Base-by-base conservation (phyloP, 2,797 vertebrate genomes). In the Sphaeramia orbicularis region DNA sequence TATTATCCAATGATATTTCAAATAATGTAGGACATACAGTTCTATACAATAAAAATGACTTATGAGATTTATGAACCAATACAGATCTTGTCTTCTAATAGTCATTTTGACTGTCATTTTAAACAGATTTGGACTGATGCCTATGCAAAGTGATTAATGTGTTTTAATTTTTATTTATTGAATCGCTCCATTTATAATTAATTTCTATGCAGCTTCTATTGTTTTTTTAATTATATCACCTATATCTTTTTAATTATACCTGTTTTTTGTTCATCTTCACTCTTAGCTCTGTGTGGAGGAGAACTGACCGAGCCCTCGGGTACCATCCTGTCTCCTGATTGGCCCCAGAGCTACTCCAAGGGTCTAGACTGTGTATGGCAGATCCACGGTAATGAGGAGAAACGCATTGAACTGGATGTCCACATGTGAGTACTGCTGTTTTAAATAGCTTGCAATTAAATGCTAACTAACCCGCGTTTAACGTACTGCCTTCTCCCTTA, bases 311-410 rank as follows among this genome's bases (percentile, higher is more conserved):
- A 96, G 45, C 72, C 95, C 0, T 86, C 92, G 0, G 96, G 96
- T 8, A 96, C 97, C 13, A 94, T 98, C 65, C 94, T 98, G 68
- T 97, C 96, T 78, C 96, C 96, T 4, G 96, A 97, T 76, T 98
- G 96, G 96, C 96, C 96, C 30, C 96, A 96, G 89, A 96, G 95
- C 84, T 98, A 97, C 63, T 94, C 95, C 66, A 96, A 96, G 19
- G 95, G 96, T 10, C 94, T 95, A 37, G 96, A 98, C 88, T 98
- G 96, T 19, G 92, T 97, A 18, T 98, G 96, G 96, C 95, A 95
- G 78, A 95, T 98, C 73, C 96, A 95, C 1, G 96, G 95, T 13
- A 96, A 94, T 19, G 96, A 97, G 71, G 96, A 97, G 89, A 96
- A 96, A 79, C 93, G 95, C 59, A 94, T 98, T 24, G 94, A 97